Evolutionary conservation across 2,113 vertebrate species (phyloP), one percentile per base, ranked within the genome.

Genomic region (Loxodonta africana): DNA sequence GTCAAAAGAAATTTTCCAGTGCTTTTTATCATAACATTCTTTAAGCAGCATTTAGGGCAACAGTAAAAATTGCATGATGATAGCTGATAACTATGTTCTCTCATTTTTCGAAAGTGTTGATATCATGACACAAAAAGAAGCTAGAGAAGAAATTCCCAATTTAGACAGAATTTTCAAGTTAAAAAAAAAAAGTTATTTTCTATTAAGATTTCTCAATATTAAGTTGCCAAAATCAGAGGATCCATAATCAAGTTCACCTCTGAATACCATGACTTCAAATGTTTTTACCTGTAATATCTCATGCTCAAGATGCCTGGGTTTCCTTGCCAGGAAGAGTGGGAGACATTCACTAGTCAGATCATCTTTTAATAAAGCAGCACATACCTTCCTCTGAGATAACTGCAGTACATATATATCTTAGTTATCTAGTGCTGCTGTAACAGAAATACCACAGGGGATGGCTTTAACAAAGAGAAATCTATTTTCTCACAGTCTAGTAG

Each of bases 201-300:
- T 33, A 82, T 76, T 82, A 85, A 82, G 80, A 84, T 76, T 69
- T 69, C 84, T 41, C 57, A 62, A 37, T 85, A 85, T 77, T 80
- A 91, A 85, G 57, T 76, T 94, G 46, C 41, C 91, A 88, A 85
- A 96, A 95, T 48, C 60, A 88, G 17, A 21, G 84, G 17, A n/a
- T 88, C 48, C 53, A 93, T 26, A 82, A 94, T 77, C 82, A 95
- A 87, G 14, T 88, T 87, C 44, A 87, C 17, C 57, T 88, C 51
- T 95, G 46, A 93, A 95, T 4, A 95, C 25, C 17, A 88, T 51
- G 53, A 93, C 74, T 93, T 86, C 73, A 92, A 94, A 83, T 81
- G 57, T 57, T 94, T 95, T 84, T 41, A 67, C 62, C 33, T 82
- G 76, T 69, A 37, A 69, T 86, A 87, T 88, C 78, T 83, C 62